A percentile compares a stretch with the other conserved stretches of the same genome.
Evolutionary conservation across 2,888 invertebrate species (phyloP).

Genomic region (Rhagonycha fulva): DNA sequence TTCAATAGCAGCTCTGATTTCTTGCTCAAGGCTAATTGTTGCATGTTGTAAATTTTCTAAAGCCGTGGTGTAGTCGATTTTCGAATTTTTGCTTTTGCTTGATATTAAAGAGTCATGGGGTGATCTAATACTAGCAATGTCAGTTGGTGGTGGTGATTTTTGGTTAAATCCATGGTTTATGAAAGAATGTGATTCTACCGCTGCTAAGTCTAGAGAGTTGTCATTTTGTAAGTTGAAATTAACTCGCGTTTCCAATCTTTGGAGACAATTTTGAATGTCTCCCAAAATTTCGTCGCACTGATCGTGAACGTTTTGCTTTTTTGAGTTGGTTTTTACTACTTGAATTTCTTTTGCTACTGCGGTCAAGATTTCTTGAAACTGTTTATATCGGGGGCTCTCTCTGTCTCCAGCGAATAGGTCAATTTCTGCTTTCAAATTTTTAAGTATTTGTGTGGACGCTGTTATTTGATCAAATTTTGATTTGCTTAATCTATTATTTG

Average conservation of each 20-base stretch:
- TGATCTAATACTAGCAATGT: background rate
- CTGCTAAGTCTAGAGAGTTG: conserved; percentile 36
- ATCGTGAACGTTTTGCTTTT: conserved; percentile 12
- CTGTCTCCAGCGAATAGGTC: conserved; percentile 25
- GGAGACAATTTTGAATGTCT: conserved; percentile 25
- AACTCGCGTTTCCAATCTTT: conserved; percentile 27
- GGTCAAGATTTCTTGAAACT: conserved; percentile 26
- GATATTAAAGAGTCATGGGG: background rate
- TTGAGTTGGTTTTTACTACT: conserved; percentile 17
- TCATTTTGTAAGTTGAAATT: conserved; percentile 25
- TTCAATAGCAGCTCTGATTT: conserved; percentile 30
- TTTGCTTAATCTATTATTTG: background rate
- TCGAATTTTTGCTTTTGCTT: background rate
- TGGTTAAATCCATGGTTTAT: conserved; percentile 27
- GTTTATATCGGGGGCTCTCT: conserved; percentile 20
- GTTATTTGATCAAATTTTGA: conserved; percentile 2
- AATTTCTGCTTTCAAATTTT: conserved; percentile 14
- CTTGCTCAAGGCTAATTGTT: conserved; percentile 27
- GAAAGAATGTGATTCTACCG: conserved; percentile 40
- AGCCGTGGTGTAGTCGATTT: background rate
- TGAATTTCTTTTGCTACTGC: conserved; percentile 22
- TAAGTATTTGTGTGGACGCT: background rate
- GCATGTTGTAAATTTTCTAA: conserved; percentile 30
- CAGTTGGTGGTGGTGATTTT: background rate
- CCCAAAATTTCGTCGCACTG: conserved; percentile 23